Base-by-base conservation (phyloP, 2,888 invertebrate genomes). In the Thysanoteuthis rhombus region DNA sequence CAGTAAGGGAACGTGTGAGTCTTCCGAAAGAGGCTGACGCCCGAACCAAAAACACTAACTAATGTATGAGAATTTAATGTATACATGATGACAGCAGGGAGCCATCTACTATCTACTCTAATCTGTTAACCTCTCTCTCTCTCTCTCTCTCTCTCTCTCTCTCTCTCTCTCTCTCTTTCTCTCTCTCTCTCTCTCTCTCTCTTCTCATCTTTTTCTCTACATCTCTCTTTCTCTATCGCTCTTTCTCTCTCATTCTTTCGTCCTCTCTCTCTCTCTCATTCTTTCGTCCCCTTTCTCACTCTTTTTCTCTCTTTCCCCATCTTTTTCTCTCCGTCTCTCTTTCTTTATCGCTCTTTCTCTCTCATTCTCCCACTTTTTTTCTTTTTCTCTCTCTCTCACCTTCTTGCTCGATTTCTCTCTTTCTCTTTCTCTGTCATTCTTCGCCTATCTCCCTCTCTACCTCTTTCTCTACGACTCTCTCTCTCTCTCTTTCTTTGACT, bases 111-210 rank as follows among this genome's bases (percentile, higher is more conserved):
- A 75, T n/a, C 8, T n/a, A 36, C 16, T n/a, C n/a, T 16, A n/a
- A n/a, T 75, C n/a, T 75, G 16, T 75, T 12, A n/a, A n/a, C 36
- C 10, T n/a, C 0, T n/a, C 2, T n/a, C n/a, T n/a, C 0, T 12
- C n/a, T 12, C 0, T n/a, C 19, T n/a, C 1, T n/a, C 6, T 12
- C 1, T n/a, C 12, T n/a, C 8, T 8, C 75, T n/a, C n/a, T 75
- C 75, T 75, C 1, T n/a, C 75, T 58, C 25, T 58, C 58, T 58
- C 28, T 58, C 5, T 52, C 25, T 52, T 5, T 52, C 28, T 52
- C 28, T 52, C 0, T 52, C 52, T 25, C 52, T 25, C n/a, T 28
- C 32, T 28, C 32, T n/a, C 32, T 6, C 6, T 10, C 32, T 3
- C 28, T 32, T 32, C 1, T 32, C 6, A 6, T 58, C 32, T 32